phyloP scores from a whole-genome alignment of 2,113 vertebrate species.

The Leucoraja erinaceus region DNA sequence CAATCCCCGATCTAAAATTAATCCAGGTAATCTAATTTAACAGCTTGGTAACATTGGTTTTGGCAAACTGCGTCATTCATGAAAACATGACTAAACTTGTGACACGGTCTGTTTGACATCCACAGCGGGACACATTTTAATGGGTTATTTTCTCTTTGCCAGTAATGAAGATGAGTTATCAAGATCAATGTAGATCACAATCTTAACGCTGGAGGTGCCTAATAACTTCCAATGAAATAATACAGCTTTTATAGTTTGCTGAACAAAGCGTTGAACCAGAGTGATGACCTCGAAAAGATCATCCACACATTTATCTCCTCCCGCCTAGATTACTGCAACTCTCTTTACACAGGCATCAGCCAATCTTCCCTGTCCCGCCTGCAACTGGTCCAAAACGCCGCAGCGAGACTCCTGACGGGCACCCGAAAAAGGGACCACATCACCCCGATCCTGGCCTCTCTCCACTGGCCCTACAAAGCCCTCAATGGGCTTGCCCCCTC shows the following conservation, averaged over 20 bases:
- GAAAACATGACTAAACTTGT: background rate
- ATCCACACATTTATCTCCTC: too few species aligned
- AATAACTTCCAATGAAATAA: background rate
- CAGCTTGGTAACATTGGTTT: background rate
- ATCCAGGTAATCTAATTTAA: background rate
- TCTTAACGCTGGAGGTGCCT: background rate
- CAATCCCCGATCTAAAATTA: background rate
- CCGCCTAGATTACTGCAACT: too few species aligned
- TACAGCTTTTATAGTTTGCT: background rate
- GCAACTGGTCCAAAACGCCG: too few species aligned
- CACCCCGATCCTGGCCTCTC: too few species aligned
- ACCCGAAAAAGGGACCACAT: too few species aligned
- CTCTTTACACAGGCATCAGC: too few species aligned
- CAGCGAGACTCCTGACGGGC: too few species aligned
- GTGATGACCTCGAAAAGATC: too few species aligned
- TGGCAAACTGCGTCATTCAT: background rate
- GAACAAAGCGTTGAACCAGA: background rate
- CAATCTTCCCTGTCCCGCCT: too few species aligned
- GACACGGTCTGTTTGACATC: background rate
- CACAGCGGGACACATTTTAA: background rate
- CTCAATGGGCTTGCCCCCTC: too few species aligned
- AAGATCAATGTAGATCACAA: background rate
- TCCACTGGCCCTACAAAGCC: too few species aligned
- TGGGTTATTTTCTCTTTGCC: background rate
- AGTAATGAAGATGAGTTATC: background rate